Evolutionary conservation across 2,888 invertebrate species (phyloP).

Genomic region (Priocnemis perturbator): DNA sequence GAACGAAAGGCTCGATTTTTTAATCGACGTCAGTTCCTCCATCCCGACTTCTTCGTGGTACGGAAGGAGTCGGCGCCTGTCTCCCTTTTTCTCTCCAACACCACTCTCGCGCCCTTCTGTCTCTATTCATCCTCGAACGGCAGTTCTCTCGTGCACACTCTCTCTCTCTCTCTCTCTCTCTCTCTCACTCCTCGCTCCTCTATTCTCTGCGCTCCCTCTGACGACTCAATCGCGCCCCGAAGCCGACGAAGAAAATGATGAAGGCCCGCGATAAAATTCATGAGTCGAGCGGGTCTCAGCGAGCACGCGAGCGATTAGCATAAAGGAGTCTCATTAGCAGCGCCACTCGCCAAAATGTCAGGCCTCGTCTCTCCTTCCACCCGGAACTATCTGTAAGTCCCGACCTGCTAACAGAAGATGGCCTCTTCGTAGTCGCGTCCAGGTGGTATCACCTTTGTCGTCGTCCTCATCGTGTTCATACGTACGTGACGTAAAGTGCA

Average conservation of each 20-base stretch:
- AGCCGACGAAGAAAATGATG: constrained; percentile 61
- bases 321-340: constrained; percentile 69
- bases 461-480: too few relatives aligned
- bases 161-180: constrained; percentile 21
- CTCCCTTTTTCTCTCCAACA: not conserved
- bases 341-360: constrained; percentile 61
- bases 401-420: constrained; percentile 39
- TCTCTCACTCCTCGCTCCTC: constrained; percentile 16
- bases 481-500: too few relatives aligned
- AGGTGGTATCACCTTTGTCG: not conserved
- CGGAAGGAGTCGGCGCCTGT: constrained; percentile 1
- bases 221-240: constrained; percentile 58
- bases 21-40: constrained; percentile 11
- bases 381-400: constrained; percentile 44
- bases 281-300: constrained; percentile 55
- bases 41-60: constrained; percentile 16
- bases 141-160: constrained; percentile 9
- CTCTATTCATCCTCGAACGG: not conserved
- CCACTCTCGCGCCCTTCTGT: not conserved
- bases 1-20: constrained; percentile 27
- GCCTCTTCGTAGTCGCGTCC: constrained; percentile 16
- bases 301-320: constrained; percentile 70
- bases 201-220: constrained; percentile 24
- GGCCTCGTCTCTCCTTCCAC: constrained; percentile 42
- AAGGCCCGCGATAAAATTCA: constrained; percentile 67